A percentile compares a stretch with the other conserved stretches of the same genome.
Conservation (phyloP, 2,113 vertebrate species). For the Poeciliopsis prolifica region DNA sequence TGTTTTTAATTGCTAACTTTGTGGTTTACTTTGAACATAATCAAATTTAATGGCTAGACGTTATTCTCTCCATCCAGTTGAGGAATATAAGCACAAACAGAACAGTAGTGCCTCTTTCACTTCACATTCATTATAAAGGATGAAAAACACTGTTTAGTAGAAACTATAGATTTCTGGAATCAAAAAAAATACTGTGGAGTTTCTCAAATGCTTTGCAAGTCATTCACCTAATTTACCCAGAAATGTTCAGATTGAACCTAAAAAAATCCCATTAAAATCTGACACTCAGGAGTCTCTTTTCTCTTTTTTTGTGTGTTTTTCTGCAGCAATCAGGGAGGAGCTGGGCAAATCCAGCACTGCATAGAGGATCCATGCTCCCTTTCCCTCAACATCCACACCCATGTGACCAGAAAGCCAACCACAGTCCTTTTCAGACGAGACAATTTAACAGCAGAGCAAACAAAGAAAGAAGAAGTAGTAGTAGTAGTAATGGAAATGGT, state of each 20-base stretch:
- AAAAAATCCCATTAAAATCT: not conserved
- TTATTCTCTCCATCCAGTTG: too few relatives aligned
- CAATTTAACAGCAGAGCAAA: conserved; percentile 43
- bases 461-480: conserved; percentile 66
- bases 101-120: too few relatives aligned
- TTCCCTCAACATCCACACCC: conserved; percentile 72
- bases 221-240: not conserved
- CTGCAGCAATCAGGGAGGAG: conserved; percentile 95
- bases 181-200: too few relatives aligned
- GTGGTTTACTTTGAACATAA: too few relatives aligned
- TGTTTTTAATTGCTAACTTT: too few relatives aligned
- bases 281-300: not conserved
- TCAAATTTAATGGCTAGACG: too few relatives aligned
- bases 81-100: too few relatives aligned
- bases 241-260: not conserved
- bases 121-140: too few relatives aligned
- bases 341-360: conserved; percentile 93
- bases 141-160: too few relatives aligned
- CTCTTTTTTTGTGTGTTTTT: not conserved
- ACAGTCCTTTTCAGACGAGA: conserved; percentile 75
- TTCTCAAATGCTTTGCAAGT: too few relatives aligned
- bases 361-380: conserved; percentile 79
- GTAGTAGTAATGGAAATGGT: conserved; percentile 66
- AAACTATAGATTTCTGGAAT: too few relatives aligned
- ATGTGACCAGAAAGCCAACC: conserved; percentile 73